Percentiles rank a stretch among this genome's conserved stretches.
Evolutionary conservation across 2,113 vertebrate species (phyloP).

Genomic region (Prunella himalayana): DNA sequence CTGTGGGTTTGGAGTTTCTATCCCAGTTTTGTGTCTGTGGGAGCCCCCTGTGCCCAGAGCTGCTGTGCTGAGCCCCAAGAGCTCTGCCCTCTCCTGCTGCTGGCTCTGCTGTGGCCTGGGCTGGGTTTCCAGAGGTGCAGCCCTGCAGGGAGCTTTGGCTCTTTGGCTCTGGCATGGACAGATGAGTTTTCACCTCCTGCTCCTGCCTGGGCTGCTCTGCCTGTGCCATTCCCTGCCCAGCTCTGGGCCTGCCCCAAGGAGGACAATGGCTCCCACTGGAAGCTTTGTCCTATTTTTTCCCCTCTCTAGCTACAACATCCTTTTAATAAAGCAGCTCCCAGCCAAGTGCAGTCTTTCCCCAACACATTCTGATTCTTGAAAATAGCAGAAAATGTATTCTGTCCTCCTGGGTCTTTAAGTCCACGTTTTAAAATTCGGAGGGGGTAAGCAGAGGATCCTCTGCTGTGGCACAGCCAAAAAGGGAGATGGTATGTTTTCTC

Average conservation of each 20-base stretch:
- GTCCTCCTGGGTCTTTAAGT: constrained; percentile 36
- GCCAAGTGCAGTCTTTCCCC: constrained; percentile 21
- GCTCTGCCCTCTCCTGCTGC: background rate
- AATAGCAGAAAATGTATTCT: constrained; percentile 64
- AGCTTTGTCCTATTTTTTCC: constrained; percentile 47
- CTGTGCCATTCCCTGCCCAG: background rate
- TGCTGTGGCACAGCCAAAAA: background rate
- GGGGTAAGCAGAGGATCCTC: background rate
- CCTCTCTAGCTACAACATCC: constrained; percentile 31
- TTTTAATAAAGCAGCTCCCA: constrained; percentile 50
- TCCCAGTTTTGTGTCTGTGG: fast-evolving
- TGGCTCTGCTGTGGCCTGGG: background rate
- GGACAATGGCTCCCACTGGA: constrained; percentile 32
- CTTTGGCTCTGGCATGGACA: background rate
- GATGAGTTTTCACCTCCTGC: constrained; percentile 3
- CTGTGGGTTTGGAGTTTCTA: background rate
- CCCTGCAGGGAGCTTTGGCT: background rate
- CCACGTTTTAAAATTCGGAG: constrained; percentile 7
- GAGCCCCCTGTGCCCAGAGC: background rate
- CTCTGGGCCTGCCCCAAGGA: constrained; percentile 20
- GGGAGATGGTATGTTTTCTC: background rate
- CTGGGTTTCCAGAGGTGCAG: background rate
- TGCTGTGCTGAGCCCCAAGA: background rate
- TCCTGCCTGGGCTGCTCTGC: background rate
- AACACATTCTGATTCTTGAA: constrained; percentile 44